Conservation (phyloP, 2,888 invertebrate genomes). For the Cremastinae sp. region DNA sequence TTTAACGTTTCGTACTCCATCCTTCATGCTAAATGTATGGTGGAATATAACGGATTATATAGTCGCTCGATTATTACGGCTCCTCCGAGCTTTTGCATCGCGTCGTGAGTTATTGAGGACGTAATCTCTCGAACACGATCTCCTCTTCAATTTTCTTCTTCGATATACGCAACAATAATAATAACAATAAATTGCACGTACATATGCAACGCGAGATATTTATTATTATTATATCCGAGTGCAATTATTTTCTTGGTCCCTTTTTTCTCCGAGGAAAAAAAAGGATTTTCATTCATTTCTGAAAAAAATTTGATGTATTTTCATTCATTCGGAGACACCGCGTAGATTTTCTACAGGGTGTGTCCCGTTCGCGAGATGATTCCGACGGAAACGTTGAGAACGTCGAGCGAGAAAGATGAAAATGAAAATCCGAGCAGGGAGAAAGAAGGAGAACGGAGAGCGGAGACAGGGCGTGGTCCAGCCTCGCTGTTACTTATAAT, state of each 20-base stretch:
- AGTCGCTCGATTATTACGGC: slow-evolving; percentile 54
- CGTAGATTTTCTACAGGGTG: slow-evolving; percentile 11
- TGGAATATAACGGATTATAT: slow-evolving; percentile 44
- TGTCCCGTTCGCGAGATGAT: slow-evolving; percentile 36
- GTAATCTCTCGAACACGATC: slow-evolving; percentile 45
- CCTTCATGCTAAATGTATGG: slow-evolving; percentile 55
- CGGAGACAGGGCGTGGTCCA: slow-evolving; percentile 80
- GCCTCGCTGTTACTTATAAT: slow-evolving; percentile 78
- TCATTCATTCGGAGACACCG: no score
- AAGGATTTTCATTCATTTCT: no score
- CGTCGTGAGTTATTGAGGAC: slow-evolving; percentile 53
- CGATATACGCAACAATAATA: neutral
- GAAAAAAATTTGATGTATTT: no score
- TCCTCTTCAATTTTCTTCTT: slow-evolving; percentile 22
- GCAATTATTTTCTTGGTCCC: no score
- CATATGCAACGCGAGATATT: slow-evolving; percentile 1
- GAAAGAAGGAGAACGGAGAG: slow-evolving; percentile 72
- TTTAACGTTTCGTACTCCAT: slow-evolving; percentile 46
- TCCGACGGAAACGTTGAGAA: slow-evolving; percentile 25
- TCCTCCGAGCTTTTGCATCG: slow-evolving; percentile 34
- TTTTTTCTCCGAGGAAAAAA: no score
- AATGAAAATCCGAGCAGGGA: slow-evolving; percentile 40
- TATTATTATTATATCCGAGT: neutral
- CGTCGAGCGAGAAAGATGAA: slow-evolving; percentile 12
- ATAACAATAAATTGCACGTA: neutral